A percentile compares a stretch with the other conserved stretches of the same genome.
phyloP scores from a whole-genome alignment of 1,140 invertebrate species.

The Gonatopus flavifemur region DNA sequence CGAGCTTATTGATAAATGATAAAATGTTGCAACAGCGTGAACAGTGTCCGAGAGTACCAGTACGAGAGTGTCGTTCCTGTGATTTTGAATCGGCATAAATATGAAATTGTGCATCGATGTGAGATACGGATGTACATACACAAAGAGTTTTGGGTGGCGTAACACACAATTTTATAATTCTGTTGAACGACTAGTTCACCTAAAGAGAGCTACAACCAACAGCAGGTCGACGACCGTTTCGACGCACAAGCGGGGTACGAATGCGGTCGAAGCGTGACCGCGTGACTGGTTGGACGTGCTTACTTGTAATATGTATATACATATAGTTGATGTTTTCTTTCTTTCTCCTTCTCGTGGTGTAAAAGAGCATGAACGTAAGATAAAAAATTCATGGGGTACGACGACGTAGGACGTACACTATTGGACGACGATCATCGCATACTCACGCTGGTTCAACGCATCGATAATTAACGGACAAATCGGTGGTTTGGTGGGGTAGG shows the following conservation, averaged over 20 bases:
- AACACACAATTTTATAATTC: slow-evolving; percentile 45
- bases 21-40: no score
- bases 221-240: slow-evolving; percentile 37
- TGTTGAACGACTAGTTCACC: slow-evolving; percentile 27
- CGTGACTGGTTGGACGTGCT: slow-evolving; percentile 25
- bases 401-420: slow-evolving; percentile 28
- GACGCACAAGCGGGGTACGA: slow-evolving; percentile 37
- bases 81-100: no score
- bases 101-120: no score
- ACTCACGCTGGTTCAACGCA: slow-evolving; percentile 13
- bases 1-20: no score
- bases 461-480: slow-evolving; percentile 40
- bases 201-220: slow-evolving; percentile 28
- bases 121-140: no score
- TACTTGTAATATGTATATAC: slow-evolving; percentile 12
- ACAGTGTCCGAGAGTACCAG: no score
- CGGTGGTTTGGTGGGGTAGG: slow-evolving; percentile 41
- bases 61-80: no score
- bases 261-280: slow-evolving; percentile 31
- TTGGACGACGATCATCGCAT: slow-evolving; percentile 21
- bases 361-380: slow-evolving; percentile 28
- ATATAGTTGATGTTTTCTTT: slow-evolving; percentile 14
- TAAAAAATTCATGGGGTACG: no score
- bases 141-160: slow-evolving; percentile 27
- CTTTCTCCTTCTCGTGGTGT: slow-evolving; percentile 26